Base-by-base conservation (phyloP, 2,797 vertebrate genomes). In the Melanogrammus aeglefinus region DNA sequence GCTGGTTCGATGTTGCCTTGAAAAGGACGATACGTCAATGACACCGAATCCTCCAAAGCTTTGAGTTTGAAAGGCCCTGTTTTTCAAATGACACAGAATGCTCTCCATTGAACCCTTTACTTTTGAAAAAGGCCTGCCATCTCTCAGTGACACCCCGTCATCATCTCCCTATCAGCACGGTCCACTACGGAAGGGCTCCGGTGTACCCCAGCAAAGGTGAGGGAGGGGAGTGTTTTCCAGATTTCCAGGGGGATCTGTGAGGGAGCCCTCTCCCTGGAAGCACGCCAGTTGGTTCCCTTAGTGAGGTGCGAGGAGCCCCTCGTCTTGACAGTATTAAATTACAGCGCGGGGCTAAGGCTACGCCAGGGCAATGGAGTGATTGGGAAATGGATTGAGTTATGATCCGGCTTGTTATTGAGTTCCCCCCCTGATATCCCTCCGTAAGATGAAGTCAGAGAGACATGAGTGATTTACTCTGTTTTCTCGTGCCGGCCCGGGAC, bases 391-490 rank as follows among this genome's bases (percentile, higher is more conserved):
- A 92, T 88, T 82, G 86, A 87, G 84, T 85, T 86, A 77, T 82
- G 88, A 92, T 92, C 88, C 90, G 72, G 83, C 84, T 85, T 87
- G 84, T 90, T 91, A 91, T 92, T 91, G 91, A 90, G 88, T 90
- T 91, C 88, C 88, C 88, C 88, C 89, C 78, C 79, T 51, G 82
- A 91, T 86, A 87, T 86, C 81, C 81, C 79, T 84, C 83, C 85
- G 85, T 88, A 89, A 87, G 88, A 87, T 84, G 86, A 81, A 88
- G 88, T 86, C 87, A 85, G 82, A 87, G 47, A 85, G 82, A 87
- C 16, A 57, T 57, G 86, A 88, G 81, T 87, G 87, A 89, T 90
- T 86, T 84, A 79, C 82, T 87, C 74, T 78, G 87, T 86, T 89
- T 85, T 77, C 38, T 80, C 77, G 66, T 77, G 83, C 76, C 47